Conservation (phyloP, 2,888 invertebrate genomes). For the Serripes groenlandicus region DNA sequence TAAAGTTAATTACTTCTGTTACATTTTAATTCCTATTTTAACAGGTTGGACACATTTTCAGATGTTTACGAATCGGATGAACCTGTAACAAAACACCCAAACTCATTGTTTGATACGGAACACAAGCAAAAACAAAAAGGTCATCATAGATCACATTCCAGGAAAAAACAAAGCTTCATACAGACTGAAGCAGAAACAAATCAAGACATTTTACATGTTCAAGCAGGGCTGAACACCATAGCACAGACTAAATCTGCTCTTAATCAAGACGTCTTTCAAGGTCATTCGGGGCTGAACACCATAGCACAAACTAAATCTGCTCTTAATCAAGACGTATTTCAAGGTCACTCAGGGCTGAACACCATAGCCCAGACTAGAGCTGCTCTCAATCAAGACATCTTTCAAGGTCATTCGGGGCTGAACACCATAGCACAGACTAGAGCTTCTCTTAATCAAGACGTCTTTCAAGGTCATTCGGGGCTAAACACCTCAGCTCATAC, state of each 20-base stretch:
- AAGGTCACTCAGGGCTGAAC: constrained; percentile 2
- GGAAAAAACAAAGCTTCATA: constrained; percentile 26
- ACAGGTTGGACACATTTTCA: constrained; percentile 65
- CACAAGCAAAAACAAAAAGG: constrained; percentile 15
- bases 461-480: constrained; percentile 7
- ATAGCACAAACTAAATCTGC: not conserved
- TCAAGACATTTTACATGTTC: constrained; percentile 13
- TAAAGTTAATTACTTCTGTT: not conserved
- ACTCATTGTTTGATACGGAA: constrained; percentile 48
- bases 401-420: constrained; percentile 2
- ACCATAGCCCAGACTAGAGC: not conserved
- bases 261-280: not conserved
- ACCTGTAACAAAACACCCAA: constrained; percentile 22
- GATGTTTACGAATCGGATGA: constrained; percentile 60
- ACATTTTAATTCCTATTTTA: constrained; percentile 11
- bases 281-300: not conserved
- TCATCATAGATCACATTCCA: not conserved
- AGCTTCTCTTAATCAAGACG: not conserved
- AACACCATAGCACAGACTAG: constrained; percentile 5
- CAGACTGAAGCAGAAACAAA: constrained; percentile 9
- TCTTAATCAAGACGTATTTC: constrained; percentile 2
- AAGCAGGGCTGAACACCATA: not conserved
- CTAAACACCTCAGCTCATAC: not conserved
- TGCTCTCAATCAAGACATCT: not conserved
- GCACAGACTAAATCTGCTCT: not conserved